Evolutionary conservation across 2,113 vertebrate species (phyloP).

Genomic region (Sphaerodactylus townsendi): DNA sequence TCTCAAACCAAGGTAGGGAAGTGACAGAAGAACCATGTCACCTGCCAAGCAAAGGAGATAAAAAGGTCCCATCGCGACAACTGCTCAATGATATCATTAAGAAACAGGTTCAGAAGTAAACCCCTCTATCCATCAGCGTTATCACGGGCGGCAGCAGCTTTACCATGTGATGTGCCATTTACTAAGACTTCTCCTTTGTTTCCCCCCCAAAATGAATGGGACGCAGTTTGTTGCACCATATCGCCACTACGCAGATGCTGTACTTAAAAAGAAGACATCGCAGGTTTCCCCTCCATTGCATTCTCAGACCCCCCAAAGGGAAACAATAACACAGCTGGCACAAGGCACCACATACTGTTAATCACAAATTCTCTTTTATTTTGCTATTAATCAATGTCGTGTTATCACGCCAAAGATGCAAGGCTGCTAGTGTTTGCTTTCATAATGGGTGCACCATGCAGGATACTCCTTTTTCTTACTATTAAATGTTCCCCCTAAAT

Average conservation of each 20-base stretch:
- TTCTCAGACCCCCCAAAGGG: slow-evolving; percentile 41
- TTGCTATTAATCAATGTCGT: slow-evolving; percentile 66
- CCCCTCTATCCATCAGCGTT: background rate
- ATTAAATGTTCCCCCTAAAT: slow-evolving; percentile 35
- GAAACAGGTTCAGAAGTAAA: slow-evolving; percentile 30
- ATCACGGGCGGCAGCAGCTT: background rate
- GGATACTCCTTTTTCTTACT: slow-evolving; percentile 37
- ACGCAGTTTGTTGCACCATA: slow-evolving; percentile 42
- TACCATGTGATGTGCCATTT: slow-evolving; percentile 32
- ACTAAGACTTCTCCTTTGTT: slow-evolving; percentile 36
- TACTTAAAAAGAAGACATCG: slow-evolving; percentile 24
- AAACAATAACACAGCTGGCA: slow-evolving; percentile 55
- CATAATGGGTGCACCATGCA: slow-evolving; percentile 59
- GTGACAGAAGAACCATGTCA: no score
- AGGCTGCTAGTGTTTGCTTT: slow-evolving; percentile 61
- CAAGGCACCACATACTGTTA: slow-evolving; percentile 46
- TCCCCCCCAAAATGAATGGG: slow-evolving; percentile 28
- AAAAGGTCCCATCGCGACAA: no score
- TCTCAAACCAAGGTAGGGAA: no score
- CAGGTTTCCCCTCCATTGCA: slow-evolving; percentile 4
- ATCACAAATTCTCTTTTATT: slow-evolving; percentile 63
- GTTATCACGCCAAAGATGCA: slow-evolving; percentile 55
- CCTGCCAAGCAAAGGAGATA: no score
- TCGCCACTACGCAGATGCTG: slow-evolving; percentile 25
- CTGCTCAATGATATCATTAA: no score